Conservation (phyloP, 2,888 invertebrate species). For the Xestobium rufovillosum region DNA sequence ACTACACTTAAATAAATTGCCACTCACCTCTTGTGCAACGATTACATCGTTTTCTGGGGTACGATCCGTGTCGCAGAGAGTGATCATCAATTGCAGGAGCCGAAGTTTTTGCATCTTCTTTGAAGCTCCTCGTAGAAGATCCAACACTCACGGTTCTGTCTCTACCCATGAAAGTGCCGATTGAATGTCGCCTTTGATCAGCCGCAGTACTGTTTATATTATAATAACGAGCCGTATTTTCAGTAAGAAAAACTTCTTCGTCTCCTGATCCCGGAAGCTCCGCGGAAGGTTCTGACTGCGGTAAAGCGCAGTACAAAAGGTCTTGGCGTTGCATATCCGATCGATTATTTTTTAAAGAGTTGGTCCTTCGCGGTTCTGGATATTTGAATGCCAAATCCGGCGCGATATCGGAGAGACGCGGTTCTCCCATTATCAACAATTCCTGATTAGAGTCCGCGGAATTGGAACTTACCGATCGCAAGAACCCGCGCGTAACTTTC, state of each 20-base stretch:
- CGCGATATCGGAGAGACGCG: slow-evolving; percentile 63
- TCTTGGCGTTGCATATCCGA: slow-evolving; percentile 26
- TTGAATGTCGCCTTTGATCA: slow-evolving; percentile 54
- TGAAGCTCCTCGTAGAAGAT: slow-evolving; percentile 34
- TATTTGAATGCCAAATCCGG: slow-evolving; percentile 44
- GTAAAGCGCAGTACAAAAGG: slow-evolving; percentile 34
- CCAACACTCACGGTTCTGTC: slow-evolving; percentile 36
- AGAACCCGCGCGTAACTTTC: slow-evolving; percentile 28
- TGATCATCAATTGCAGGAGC: slow-evolving; percentile 35
- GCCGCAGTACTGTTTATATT: slow-evolving; percentile 44
- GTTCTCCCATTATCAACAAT: slow-evolving; percentile 61
- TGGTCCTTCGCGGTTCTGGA: slow-evolving; percentile 35
- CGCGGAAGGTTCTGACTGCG: slow-evolving; percentile 34
- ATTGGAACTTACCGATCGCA: slow-evolving; percentile 59
- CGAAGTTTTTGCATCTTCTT: slow-evolving; percentile 31
- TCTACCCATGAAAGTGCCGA: slow-evolving; percentile 56
- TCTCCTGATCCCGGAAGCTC: slow-evolving; percentile 36
- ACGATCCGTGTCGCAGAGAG: slow-evolving; percentile 39
- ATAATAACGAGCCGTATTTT: slow-evolving; percentile 47
- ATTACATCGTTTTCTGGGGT: slow-evolving; percentile 39
- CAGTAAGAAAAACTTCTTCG: slow-evolving; percentile 56
- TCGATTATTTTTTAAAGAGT: slow-evolving; percentile 31
- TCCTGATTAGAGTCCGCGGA: slow-evolving; percentile 55
- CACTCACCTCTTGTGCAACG: slow-evolving; percentile 38
- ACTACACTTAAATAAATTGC: slow-evolving; percentile 16